Evolutionary conservation across 2,113 vertebrate species (phyloP).

Genomic region (Hippocampus mohnikei): DNA sequence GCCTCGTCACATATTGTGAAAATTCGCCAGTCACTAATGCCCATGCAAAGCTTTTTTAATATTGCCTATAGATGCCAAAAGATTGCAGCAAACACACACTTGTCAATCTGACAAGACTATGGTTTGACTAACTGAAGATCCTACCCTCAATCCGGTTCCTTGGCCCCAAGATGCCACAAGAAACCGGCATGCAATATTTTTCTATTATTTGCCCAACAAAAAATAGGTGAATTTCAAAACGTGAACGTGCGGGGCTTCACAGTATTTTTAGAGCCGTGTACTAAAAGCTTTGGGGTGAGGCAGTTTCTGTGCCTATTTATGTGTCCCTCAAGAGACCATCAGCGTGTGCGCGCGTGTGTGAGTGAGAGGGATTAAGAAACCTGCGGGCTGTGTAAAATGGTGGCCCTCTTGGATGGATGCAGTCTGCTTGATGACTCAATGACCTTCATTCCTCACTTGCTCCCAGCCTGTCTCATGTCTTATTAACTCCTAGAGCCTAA

Average conservation of each 20-base stretch:
- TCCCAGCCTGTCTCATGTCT: constrained; percentile 69
- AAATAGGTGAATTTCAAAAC: background rate
- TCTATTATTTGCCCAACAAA: background rate
- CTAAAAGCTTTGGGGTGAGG: constrained; percentile 23
- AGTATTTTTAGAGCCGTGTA: constrained; percentile 12
- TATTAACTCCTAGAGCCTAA: constrained; percentile 71
- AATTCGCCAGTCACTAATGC: background rate
- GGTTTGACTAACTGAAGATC: no score
- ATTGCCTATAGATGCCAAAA: background rate
- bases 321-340: constrained; percentile 12
- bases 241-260: background rate
- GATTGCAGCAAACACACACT: background rate
- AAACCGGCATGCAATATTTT: background rate
- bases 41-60: background rate
- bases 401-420: constrained; percentile 60
- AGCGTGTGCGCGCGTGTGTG: constrained; percentile 19
- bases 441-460: constrained; percentile 71
- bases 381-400: constrained; percentile 50
- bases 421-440: constrained; percentile 64
- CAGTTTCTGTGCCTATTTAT: constrained; percentile 11
- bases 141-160: no score
- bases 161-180: no score
- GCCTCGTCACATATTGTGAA: background rate
- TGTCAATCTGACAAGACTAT: no score
- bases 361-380: constrained; percentile 23